phyloP scores from a whole-genome alignment of 2,113 vertebrate species.

The Myotis davidii region DNA sequence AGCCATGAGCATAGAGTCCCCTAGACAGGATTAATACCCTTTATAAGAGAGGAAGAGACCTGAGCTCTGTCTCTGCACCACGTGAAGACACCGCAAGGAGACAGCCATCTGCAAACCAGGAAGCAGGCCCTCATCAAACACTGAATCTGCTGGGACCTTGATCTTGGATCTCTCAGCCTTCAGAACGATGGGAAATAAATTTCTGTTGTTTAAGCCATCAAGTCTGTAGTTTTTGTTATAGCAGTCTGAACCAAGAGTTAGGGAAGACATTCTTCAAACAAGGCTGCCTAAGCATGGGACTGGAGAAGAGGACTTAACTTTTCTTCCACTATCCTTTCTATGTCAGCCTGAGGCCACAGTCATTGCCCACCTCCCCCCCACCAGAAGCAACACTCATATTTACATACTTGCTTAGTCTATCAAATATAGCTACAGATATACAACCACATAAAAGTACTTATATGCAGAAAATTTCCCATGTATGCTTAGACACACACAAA shows the following conservation, averaged over 20 bases:
- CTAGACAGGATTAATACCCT: not conserved
- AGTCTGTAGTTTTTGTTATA: not conserved
- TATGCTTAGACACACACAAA: not conserved
- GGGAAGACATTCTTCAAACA: conserved; percentile 14
- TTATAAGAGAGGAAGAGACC: not conserved
- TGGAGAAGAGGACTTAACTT: not conserved
- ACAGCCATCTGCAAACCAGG: not conserved
- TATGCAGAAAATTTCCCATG: conserved; percentile 15
- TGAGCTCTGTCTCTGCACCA: not conserved
- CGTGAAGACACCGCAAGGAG: conserved; percentile 3
- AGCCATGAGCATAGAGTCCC: not conserved
- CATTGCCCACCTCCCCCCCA: not conserved
- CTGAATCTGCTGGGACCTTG: not conserved
- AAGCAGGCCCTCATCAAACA: not conserved
- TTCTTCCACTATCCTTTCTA: not conserved
- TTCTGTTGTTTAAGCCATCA: not conserved
- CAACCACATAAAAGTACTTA: conserved; percentile 12
- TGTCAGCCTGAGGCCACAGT: not conserved
- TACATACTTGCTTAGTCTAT: not conserved
- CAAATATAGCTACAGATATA: not conserved
- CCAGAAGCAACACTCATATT: not conserved
- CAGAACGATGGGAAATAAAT: conserved; percentile 1
- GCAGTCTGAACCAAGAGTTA: not conserved
- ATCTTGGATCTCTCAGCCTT: not conserved
- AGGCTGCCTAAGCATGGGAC: not conserved